Conservation (phyloP, 1,140 invertebrate genomes). For the Apis florea region DNA sequence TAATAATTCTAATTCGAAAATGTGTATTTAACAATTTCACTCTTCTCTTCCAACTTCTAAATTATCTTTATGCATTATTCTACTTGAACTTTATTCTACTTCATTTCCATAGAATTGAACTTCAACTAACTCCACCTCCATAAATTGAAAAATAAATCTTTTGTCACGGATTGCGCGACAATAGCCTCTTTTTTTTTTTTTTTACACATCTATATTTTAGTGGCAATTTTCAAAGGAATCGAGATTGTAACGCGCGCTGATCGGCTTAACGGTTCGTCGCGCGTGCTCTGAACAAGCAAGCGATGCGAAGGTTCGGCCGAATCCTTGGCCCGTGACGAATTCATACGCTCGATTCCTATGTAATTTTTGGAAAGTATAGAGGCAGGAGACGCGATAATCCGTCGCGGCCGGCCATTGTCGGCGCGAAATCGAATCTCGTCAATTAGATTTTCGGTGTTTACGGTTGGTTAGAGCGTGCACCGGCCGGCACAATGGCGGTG, state of each 20-base stretch:
- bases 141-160: background rate
- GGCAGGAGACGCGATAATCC: slow-evolving; percentile 53
- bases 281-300: background rate
- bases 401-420: slow-evolving; percentile 67
- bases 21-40: too few species aligned
- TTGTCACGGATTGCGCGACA: background rate
- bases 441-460: slow-evolving; percentile 78
- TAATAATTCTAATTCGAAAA: too few species aligned
- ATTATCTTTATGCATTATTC: too few species aligned
- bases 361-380: slow-evolving; percentile 70
- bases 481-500: slow-evolving; percentile 62
- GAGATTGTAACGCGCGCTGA: background rate
- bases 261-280: slow-evolving; percentile 42
- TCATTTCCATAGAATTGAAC: too few species aligned
- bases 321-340: slow-evolving; percentile 57
- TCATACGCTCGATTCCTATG: slow-evolving; percentile 58
- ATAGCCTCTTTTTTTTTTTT: too few species aligned
- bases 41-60: too few species aligned
- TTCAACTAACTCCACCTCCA: too few species aligned
- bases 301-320: slow-evolving; percentile 34
- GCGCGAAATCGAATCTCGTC: slow-evolving; percentile 78
- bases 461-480: slow-evolving; percentile 77
- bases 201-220: background rate
- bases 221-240: too few species aligned
- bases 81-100: too few species aligned